Percentiles rank a stretch among this genome's conserved stretches.
Conservation (phyloP, 2,888 invertebrate genomes). For the Nasonovia ribisnigri region DNA sequence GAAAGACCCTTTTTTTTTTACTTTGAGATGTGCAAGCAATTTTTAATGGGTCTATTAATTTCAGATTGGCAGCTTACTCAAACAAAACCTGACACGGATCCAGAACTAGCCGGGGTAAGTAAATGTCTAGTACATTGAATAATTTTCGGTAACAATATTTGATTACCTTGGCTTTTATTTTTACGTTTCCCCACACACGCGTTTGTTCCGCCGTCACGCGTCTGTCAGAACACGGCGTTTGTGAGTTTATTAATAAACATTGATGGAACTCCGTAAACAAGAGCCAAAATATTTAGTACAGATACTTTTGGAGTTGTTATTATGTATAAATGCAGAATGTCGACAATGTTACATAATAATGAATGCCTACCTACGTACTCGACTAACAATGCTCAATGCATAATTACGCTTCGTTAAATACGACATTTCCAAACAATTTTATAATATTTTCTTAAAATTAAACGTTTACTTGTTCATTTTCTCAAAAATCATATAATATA, state of each 20-base stretch:
- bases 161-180: conserved; percentile 36
- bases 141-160: neutral
- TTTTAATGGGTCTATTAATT: conserved; percentile 43
- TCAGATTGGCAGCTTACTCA: conserved; percentile 61
- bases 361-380: neutral
- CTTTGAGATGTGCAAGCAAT: neutral
- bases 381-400: neutral
- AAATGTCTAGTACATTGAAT: conserved; percentile 20
- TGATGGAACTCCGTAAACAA: conserved; percentile 18
- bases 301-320: neutral
- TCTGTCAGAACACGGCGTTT: neutral
- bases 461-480: neutral
- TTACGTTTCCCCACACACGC: conserved; percentile 25
- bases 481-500: neutral
- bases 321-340: neutral
- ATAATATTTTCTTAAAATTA: neutral
- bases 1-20: neutral
- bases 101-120: conserved; percentile 60
- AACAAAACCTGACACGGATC: conserved; percentile 59
- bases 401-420: neutral
- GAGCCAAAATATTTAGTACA: conserved; percentile 20
- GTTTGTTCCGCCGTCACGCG: neutral
- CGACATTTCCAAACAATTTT: neutral
- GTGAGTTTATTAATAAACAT: conserved; percentile 19
- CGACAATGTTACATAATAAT: neutral